Percentiles rank a stretch among this genome's conserved stretches.
phyloP scores from a whole-genome alignment of 2,113 vertebrate genomes.

The Myodes glareolus region DNA sequence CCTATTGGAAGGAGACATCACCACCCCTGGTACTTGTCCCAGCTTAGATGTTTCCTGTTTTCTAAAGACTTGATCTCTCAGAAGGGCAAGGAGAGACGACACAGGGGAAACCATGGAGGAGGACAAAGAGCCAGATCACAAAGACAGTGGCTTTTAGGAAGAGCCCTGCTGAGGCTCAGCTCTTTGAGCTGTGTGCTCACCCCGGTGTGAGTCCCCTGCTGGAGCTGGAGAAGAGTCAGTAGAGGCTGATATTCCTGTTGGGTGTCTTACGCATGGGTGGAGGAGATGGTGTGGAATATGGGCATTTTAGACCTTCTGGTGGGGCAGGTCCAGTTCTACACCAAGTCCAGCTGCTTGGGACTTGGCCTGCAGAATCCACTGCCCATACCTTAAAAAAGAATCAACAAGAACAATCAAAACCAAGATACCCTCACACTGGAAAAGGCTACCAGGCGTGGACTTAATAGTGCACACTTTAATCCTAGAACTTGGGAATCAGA shows the following conservation, averaged over 20 bases:
- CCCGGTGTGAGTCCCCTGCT: conserved; percentile 84
- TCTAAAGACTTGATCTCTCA: not conserved
- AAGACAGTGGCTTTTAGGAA: not conserved
- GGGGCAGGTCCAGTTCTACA: conserved; percentile 92
- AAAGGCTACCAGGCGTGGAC: not conserved
- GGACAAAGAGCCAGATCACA: not conserved
- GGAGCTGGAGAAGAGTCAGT: conserved; percentile 89
- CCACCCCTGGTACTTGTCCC: too few species aligned
- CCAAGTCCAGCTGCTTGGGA: conserved; percentile 88
- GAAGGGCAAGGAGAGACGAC: conserved; percentile 20
- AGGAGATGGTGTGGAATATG: conserved; percentile 84
- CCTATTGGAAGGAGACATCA: too few species aligned
- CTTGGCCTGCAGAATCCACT: conserved; percentile 91
- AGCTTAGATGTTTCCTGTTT: conserved; percentile 1
- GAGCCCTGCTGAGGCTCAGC: not conserved
- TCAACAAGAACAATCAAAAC: conserved; percentile 27
- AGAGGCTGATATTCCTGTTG: conserved; percentile 93
- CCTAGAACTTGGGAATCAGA: not conserved
- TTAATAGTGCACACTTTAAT: not conserved
- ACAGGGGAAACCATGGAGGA: not conserved
- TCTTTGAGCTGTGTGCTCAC: conserved; percentile 81
- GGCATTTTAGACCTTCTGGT: conserved; percentile 91
- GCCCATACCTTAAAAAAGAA: conserved; percentile 90
- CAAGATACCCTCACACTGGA: not conserved
- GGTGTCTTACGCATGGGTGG: conserved; percentile 89